phyloP scores from a whole-genome alignment of 2,113 vertebrate species.

The Cyprinus carpio region DNA sequence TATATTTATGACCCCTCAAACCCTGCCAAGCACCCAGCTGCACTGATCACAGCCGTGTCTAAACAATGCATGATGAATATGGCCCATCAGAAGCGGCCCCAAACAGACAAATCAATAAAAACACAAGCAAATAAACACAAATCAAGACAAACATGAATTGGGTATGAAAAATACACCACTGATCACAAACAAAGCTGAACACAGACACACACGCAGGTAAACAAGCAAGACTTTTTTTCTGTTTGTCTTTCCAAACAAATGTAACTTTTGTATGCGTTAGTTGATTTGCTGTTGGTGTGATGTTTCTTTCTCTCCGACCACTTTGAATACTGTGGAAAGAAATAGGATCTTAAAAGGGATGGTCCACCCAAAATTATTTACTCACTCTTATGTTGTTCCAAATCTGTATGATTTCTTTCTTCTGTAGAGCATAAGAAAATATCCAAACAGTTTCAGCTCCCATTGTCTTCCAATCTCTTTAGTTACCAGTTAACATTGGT shows the following conservation, averaged over 20 bases:
- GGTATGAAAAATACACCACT: conserved; percentile 41
- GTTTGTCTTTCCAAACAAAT: conserved; percentile 15
- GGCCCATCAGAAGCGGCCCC: conserved; percentile 18
- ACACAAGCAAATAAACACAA: conserved; percentile 50
- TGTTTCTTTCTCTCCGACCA: background rate
- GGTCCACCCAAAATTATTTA: background rate
- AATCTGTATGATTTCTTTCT: background rate
- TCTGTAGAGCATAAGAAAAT: background rate
- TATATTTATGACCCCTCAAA: conserved; percentile 48
- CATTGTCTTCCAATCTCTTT: background rate
- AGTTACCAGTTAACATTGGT: too few species aligned
- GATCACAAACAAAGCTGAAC: conserved; percentile 18
- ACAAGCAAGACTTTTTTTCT: background rate
- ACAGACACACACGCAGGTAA: conserved; percentile 4
- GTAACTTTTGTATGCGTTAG: background rate
- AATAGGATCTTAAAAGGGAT: background rate
- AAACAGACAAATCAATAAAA: conserved; percentile 52
- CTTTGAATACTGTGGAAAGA: background rate
- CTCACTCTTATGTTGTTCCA: background rate
- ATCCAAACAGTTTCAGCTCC: background rate
- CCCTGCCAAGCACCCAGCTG: conserved; percentile 48
- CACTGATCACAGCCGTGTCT: conserved; percentile 48
- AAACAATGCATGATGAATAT: conserved; percentile 57
- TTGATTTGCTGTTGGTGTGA: conserved; percentile 4
- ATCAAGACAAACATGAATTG: conserved; percentile 51